Base-by-base conservation (phyloP, 2,888 invertebrate genomes). In the Coelinius sp. region DNA sequence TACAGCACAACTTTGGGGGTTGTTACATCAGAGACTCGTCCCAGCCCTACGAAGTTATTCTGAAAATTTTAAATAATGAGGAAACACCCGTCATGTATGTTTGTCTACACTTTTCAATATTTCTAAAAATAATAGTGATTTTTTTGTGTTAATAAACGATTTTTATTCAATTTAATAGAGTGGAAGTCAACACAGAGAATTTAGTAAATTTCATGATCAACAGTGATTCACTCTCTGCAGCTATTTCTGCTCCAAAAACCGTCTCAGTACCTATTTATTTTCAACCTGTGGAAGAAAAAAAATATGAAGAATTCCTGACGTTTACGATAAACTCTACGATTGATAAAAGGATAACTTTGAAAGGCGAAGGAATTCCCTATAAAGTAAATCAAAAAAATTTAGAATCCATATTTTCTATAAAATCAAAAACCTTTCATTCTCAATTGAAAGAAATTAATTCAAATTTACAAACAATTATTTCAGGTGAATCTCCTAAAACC, bases 1-100 rank as follows among this genome's bases (percentile, higher is more conserved):
- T 84, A 78, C 85, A 89, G n/a, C 90, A 90, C 80, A 89, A 94
- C 85, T 94, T 94, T 87, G 93, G 92, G 3, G 90, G 90, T 73
- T 92, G 92, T 81, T 91, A 94, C 76, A 86, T 92, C 2, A 90
- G 91, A 80, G 89, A 89, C 8, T 88, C 88, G 41, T 74, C 84
- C 0, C 88, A 89, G 0, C 89, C 89, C 76, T 90, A 91, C 82
- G 88, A 75, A 20, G 80, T 83, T 8, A 72, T 77, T 27, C 80
- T 90, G n/a, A 78, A 81, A 14, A 82, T 90, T 68, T 86, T 77
- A 25, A 90, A 89, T 76, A 79, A 82, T 20, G 87, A 88, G 20
- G 78, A 78, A 35, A 73, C 65, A n/a, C 73, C 85, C 14, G 77
- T 83, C 56, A 78, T 83, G 89, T 88, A 80, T n/a, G n/a, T n/a